Conservation (phyloP, 2,113 vertebrate genomes). For the Esox niger region DNA sequence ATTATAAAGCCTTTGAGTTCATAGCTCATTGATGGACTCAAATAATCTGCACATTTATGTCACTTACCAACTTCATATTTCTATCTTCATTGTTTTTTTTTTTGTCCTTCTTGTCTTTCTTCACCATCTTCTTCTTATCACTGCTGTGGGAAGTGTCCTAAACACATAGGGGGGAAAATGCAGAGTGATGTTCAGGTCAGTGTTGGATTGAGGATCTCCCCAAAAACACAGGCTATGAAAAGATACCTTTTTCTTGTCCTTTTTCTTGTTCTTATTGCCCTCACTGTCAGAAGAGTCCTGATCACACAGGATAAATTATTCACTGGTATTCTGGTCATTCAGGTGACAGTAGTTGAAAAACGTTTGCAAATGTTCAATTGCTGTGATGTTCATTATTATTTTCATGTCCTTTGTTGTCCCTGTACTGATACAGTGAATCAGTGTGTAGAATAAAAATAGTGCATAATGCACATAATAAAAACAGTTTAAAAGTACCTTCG, state of each 20-base stretch:
- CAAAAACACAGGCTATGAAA: not conserved
- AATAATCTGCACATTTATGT: not conserved
- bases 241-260: not conserved
- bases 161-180: not conserved
- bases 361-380: too few species aligned
- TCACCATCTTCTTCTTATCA: not conserved
- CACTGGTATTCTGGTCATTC: not conserved
- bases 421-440: not conserved
- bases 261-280: constrained; percentile 1
- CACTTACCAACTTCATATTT: constrained; percentile 1
- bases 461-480: too few species aligned
- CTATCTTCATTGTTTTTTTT: constrained; percentile 1
- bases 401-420: not conserved
- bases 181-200: not conserved
- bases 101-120: too few species aligned
- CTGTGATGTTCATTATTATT: not conserved
- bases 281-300: constrained; percentile 11
- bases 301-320: not conserved
- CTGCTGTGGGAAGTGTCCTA: constrained; percentile 3
- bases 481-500: too few species aligned
- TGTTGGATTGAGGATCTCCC: not conserved
- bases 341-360: not conserved
- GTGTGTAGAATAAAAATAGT: too few species aligned
- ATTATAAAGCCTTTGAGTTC: too few species aligned
- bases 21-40: too few species aligned